Percentiles rank a stretch among this genome's conserved stretches.
phyloP scores from a whole-genome alignment of 2,113 vertebrate genomes.

The Marmota monax region DNA sequence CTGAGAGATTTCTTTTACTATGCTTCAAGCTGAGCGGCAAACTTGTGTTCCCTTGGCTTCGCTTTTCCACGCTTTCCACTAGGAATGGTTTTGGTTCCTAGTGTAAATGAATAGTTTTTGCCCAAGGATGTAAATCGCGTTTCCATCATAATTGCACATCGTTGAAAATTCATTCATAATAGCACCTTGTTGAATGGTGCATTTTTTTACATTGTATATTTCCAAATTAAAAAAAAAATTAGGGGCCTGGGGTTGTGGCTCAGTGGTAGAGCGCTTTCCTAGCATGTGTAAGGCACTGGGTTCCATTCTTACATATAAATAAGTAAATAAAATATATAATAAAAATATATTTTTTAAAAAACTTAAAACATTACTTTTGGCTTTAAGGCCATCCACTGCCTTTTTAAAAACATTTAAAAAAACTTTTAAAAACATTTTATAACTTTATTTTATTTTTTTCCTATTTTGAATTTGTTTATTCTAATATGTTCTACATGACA shows the following conservation, averaged over 20 bases:
- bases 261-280: too few species aligned
- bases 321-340: too few species aligned
- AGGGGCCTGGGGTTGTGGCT: too few species aligned
- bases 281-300: too few species aligned
- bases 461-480: too few species aligned
- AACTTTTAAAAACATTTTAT: too few species aligned
- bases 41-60: not conserved
- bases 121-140: not conserved
- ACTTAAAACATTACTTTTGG: not conserved
- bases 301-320: too few species aligned
- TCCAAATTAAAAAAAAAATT: not conserved
- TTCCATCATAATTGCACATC: not conserved
- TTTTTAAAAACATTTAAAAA: too few species aligned
- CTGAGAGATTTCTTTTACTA: not conserved
- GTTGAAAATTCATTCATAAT: not conserved
- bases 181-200: not conserved
- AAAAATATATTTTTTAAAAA: too few species aligned
- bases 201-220: not conserved
- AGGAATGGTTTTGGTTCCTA: not conserved
- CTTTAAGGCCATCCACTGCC: not conserved
- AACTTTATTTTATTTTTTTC: too few species aligned
- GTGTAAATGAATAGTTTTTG: not conserved
- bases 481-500: too few species aligned
- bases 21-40: not conserved
- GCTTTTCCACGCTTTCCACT: not conserved